A percentile compares a stretch with the other conserved stretches of the same genome.
These are phyloP conservation scores for Rapana venosa DNA, from an alignment of 2,888 invertebrate species.

Conservation along the genomic window DNA sequence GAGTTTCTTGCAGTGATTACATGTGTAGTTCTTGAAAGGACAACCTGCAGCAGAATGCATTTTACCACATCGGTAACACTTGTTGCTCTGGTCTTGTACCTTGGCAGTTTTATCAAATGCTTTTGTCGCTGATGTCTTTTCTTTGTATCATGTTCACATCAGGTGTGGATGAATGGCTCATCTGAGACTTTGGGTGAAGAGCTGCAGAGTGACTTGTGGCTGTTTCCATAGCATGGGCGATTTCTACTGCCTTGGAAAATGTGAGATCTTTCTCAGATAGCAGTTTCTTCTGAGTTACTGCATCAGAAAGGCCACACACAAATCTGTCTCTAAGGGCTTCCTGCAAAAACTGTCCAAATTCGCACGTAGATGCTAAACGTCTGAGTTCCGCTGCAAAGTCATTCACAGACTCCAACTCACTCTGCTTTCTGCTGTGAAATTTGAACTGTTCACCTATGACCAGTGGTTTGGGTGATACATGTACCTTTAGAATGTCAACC, in stretches of 20 bases:
- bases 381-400: slow-evolving; percentile 25
- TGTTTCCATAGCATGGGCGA: slow-evolving; percentile 1
- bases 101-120: no score
- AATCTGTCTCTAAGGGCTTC: slow-evolving; percentile 1
- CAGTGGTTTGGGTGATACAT: slow-evolving; percentile 6
- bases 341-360: slow-evolving; percentile 18
- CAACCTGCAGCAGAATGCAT: no score
- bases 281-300: neutral
- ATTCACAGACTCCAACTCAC: slow-evolving; percentile 13
- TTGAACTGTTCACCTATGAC: slow-evolving; percentile 13
- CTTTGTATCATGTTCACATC: no score
- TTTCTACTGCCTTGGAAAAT: neutral
- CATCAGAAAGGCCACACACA: neutral
- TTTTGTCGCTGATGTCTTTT: no score
- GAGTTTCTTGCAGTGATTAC: no score
- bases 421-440: slow-evolving; percentile 6
- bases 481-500: neutral
- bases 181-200: no score
- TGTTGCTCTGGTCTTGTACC: no score
- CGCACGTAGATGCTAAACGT: slow-evolving; percentile 11
- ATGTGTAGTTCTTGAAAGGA: no score
- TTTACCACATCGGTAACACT: no score
- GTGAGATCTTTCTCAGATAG: neutral
- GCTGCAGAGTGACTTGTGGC: neutral
- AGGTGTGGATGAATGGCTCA: no score